Evolutionary conservation across 2,797 vertebrate species (phyloP), one percentile per base, ranked within the genome.

Genomic region (Peromyscus eremicus): DNA sequence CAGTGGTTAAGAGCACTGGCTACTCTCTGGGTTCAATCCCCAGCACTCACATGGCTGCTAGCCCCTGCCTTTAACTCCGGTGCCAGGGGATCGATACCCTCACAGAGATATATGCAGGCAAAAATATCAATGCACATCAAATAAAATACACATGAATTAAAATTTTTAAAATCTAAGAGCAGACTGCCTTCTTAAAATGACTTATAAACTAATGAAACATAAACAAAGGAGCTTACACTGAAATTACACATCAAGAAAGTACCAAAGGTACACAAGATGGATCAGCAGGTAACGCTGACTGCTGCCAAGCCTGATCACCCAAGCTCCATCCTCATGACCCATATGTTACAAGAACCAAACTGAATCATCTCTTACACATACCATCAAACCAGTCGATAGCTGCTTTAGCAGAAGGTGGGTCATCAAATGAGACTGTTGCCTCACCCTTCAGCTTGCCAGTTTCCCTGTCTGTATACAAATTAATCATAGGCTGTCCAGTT

Each of bases 361-460:
- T 27, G 21, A 55, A 4, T 32, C 21, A 34, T 29, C 71, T 79
- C 49, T 34, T 57, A 60, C 55, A 92, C 98, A 37, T 91, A 99
- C 99, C 99, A 81, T 99, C 99, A 97, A 99, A 99, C 99, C 99
- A 99, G 92, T 99, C 99, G 17, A 99, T 99, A 82, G 99, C 99
- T 0, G 99, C 99, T 93, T 99, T 99, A 73, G 99, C 99, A 0
- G 99, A 99, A 34, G 99, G 99, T 3, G 99, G 99, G 96, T 99
- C 99, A 70, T 99, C 99, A 52, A 99, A 99, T 49, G 99, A 99
- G 11, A 99, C 99, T 0, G 99, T 99, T 64, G 99, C 99, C 92
- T 99, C 99, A 10, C 99, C 99, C 97, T 99, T 99, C 95, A 99
- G 99, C 96, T 99, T 99, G 43, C 99, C 99, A 0, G 99, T 99